Evolutionary conservation across 1,140 invertebrate genomes (phyloP).

Genomic region (Brachystomella parvula): DNA sequence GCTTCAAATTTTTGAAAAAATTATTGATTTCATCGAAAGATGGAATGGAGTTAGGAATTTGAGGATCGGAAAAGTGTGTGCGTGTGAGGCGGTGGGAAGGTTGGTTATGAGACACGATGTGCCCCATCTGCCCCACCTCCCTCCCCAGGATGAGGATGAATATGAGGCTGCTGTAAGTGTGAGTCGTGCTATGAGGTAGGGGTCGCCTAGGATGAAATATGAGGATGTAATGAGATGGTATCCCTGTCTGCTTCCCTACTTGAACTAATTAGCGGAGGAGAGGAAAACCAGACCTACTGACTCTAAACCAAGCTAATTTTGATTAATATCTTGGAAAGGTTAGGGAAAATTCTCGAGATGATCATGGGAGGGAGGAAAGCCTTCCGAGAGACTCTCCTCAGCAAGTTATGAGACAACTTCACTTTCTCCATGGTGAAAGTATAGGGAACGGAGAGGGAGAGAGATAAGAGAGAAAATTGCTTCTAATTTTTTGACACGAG

Average conservation of each 20-base stretch:
- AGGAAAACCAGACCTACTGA: neutral
- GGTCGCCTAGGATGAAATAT: slow-evolving; percentile 1
- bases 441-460: neutral
- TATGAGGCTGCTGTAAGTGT: neutral
- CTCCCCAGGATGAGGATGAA: neutral
- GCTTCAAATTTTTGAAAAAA: too few relatives aligned
- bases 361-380: neutral
- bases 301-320: slow-evolving; percentile 1
- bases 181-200: neutral
- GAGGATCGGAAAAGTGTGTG: neutral
- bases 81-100: neutral
- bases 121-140: neutral
- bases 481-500: slow-evolving; percentile 6
- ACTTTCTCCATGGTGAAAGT: neutral
- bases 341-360: neutral
- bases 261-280: slow-evolving; percentile 3
- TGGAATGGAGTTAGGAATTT: neutral
- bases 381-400: neutral
- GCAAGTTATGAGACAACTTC: neutral
- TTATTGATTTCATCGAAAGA: too few relatives aligned
- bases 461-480: neutral
- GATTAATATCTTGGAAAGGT: neutral
- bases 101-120: neutral
- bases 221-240: neutral
- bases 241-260: neutral